phyloP scores from a whole-genome alignment of 1,140 invertebrate species.

The Microplitis mediator region DNA sequence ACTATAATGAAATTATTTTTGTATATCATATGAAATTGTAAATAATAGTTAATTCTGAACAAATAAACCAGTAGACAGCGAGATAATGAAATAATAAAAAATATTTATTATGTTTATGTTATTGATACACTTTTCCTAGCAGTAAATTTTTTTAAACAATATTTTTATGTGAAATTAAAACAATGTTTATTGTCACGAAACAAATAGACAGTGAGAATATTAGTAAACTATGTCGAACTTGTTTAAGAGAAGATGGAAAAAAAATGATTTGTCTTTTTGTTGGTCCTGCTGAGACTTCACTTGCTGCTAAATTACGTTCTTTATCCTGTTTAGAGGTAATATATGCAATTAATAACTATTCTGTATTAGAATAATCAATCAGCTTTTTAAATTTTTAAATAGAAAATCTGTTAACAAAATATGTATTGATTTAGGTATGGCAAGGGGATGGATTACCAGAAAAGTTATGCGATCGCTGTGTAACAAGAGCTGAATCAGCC shows the following conservation, averaged over 20 bases:
- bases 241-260: conserved; percentile 57
- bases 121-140: no score
- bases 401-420: no score
- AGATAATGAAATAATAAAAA: no score
- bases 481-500: conserved; percentile 59
- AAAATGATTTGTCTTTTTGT: conserved; percentile 61
- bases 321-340: conserved; percentile 56
- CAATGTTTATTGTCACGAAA: conserved; percentile 48
- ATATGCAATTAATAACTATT: neutral
- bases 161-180: no score
- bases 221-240: conserved; percentile 56
- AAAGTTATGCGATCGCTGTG: conserved; percentile 58
- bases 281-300: conserved; percentile 56
- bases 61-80: no score
- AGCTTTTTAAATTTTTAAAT: no score
- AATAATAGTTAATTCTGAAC: no score
- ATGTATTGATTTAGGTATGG: conserved; percentile 45
- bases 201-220: conserved; percentile 60
- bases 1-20: no score
- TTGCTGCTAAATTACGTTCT: conserved; percentile 57
- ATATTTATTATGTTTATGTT: no score
- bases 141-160: no score
- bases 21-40: no score
- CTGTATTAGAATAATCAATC: no score
- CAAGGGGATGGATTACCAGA: conserved; percentile 60